These are phyloP conservation scores for Villa cingulata DNA, from an alignment of 2,888 invertebrate genomes.

Conservation along the genomic window DNA sequence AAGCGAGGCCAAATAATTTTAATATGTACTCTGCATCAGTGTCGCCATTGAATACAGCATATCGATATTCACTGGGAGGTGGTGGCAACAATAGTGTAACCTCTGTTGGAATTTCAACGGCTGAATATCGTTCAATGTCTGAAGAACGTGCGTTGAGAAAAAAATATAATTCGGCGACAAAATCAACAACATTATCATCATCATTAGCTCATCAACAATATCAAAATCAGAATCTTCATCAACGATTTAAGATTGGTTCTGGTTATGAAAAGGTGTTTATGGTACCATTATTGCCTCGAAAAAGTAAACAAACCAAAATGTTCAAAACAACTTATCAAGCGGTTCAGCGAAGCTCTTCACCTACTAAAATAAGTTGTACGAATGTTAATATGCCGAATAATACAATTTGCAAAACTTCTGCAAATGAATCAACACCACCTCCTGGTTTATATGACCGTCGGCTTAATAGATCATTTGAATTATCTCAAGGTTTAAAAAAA, in stretches of 20 bases:
- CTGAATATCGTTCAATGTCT: constrained; percentile 14
- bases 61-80: constrained; percentile 25
- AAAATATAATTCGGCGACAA: constrained; percentile 11
- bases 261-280: constrained; percentile 35
- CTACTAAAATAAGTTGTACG: background rate
- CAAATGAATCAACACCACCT: constrained; percentile 1
- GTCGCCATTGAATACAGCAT: constrained; percentile 30
- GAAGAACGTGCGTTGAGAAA: constrained; percentile 13
- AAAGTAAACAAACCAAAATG: constrained; percentile 25
- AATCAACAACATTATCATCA: background rate
- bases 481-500: constrained; percentile 22
- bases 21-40: constrained; percentile 36
- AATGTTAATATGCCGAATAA: background rate
- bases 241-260: constrained; percentile 31
- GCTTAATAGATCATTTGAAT: constrained; percentile 35
- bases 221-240: too few species aligned
- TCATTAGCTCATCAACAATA: constrained; percentile 3
- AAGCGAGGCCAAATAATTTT: constrained; percentile 36
- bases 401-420: constrained; percentile 1
- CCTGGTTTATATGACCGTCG: constrained; percentile 32
- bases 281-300: constrained; percentile 32
- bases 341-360: constrained; percentile 15
- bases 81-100: background rate
- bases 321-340: constrained; percentile 18
- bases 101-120: background rate